A percentile compares a stretch with the other conserved stretches of the same genome.
phyloP scores from a whole-genome alignment of 2,113 vertebrate genomes.

The Argyrosomus japonicus region DNA sequence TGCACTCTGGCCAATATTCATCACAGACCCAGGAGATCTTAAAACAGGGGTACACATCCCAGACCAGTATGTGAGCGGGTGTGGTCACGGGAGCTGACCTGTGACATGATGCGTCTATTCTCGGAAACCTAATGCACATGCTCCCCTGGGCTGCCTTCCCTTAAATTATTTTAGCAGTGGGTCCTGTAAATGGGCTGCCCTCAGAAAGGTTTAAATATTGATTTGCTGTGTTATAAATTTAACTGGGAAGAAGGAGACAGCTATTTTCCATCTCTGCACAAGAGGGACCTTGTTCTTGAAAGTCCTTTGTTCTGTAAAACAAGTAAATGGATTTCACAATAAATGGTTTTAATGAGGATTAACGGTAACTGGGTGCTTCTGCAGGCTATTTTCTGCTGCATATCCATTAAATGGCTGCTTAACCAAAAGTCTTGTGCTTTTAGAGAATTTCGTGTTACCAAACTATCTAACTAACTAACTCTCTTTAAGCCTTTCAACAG shows the following conservation, averaged over 20 bases:
- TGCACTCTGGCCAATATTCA: not conserved
- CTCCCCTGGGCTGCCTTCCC: conserved; percentile 41
- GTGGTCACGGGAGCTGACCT: conserved; percentile 48
- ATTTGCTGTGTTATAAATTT: conserved; percentile 49
- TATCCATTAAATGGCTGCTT: not conserved
- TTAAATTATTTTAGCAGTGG: conserved; percentile 59
- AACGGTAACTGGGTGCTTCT: not conserved
- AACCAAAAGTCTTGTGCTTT: not conserved
- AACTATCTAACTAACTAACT: not conserved
- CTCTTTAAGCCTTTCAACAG: conserved; percentile 24
- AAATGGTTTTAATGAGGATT: conserved; percentile 21
- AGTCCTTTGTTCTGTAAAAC: conserved; percentile 20
- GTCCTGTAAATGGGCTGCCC: conserved; percentile 59
- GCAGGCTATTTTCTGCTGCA: conserved; percentile 11
- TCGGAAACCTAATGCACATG: conserved; percentile 61
- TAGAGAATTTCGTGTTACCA: not conserved
- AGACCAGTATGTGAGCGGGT: conserved; percentile 29
- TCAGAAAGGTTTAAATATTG: conserved; percentile 57
- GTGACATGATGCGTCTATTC: conserved; percentile 63
- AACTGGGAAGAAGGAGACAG: not conserved
- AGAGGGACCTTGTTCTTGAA: conserved; percentile 7
- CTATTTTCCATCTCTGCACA: conserved; percentile 29
- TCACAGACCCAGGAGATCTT: not conserved
- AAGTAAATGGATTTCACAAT: conserved; percentile 24
- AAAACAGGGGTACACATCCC: conserved; percentile 23